Percentiles rank a stretch among this genome's conserved stretches.
Evolutionary conservation across 2,113 vertebrate genomes (phyloP).

Genomic region (Muntiacus muntjak): DNA sequence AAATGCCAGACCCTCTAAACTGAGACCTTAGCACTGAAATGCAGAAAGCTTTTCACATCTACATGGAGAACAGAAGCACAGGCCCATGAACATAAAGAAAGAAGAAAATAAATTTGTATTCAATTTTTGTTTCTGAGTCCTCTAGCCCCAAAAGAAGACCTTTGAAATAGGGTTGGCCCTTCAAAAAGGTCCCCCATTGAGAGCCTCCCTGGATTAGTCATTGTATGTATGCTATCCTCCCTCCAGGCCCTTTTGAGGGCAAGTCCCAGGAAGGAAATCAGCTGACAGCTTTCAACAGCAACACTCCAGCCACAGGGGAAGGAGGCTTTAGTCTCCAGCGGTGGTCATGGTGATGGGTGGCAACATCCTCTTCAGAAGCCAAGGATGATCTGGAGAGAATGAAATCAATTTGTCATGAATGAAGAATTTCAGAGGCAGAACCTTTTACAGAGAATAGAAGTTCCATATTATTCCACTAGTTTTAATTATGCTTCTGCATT

Average conservation of each 20-base stretch:
- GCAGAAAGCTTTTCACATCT: neutral
- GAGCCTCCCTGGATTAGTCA: neutral
- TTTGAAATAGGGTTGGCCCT: neutral
- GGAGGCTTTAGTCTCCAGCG: rapidly evolving
- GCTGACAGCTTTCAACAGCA: neutral
- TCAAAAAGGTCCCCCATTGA: neutral
- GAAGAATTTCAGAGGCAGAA: neutral
- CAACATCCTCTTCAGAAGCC: rapidly evolving
- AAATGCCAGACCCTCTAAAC: neutral
- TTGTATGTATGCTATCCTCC: neutral
- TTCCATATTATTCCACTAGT: neutral
- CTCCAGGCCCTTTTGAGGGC: neutral
- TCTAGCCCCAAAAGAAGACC: neutral
- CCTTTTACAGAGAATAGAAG: neutral
- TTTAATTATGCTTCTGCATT: neutral
- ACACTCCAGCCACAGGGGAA: rapidly evolving
- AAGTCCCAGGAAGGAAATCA: too few species aligned
- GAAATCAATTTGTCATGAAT: neutral
- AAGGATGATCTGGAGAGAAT: neutral
- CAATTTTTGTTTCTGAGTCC: neutral
- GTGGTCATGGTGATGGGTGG: rapidly evolving
- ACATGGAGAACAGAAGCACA: neutral
- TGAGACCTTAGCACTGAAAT: neutral
- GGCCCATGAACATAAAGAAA: rapidly evolving
- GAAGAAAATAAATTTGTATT: neutral